Conservation (phyloP, 2,797 vertebrate genomes). For the Pseudochirops cupreus region DNA sequence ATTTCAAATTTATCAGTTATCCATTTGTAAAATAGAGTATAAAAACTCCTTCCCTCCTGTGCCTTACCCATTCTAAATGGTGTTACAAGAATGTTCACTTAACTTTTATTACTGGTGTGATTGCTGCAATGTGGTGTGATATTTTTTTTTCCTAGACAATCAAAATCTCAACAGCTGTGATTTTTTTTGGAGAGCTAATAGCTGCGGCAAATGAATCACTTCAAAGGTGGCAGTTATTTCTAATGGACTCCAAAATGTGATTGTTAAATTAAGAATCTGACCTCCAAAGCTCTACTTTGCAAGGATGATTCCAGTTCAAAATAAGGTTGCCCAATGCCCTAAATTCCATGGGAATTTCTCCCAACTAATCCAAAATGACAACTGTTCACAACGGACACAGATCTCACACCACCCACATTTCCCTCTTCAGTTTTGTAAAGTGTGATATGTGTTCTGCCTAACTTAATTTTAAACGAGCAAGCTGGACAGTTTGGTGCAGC, state of each 20-base stretch:
- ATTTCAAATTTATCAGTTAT: constrained; percentile 65
- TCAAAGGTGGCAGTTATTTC: constrained; percentile 66
- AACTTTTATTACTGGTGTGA: constrained; percentile 73
- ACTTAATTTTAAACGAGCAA: constrained; percentile 26
- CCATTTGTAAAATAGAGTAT: constrained; percentile 49
- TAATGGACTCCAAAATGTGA: constrained; percentile 63
- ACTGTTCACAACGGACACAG: neutral
- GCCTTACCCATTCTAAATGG: constrained; percentile 45
- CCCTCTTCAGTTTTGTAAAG: constrained; percentile 36
- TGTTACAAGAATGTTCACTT: constrained; percentile 74
- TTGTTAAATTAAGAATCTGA: constrained; percentile 67
- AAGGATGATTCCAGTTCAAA: constrained; percentile 49
- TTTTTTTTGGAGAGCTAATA: constrained; percentile 52
- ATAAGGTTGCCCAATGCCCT: neutral
- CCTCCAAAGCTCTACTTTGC: constrained; percentile 25
- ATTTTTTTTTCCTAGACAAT: constrained; percentile 69
- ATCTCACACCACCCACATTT: neutral
- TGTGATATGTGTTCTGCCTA: neutral
- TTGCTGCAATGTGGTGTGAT: constrained; percentile 51
- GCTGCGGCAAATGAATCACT: constrained; percentile 60
- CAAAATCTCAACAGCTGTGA: constrained; percentile 78
- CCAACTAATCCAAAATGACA: constrained; percentile 7
- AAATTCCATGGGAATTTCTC: constrained; percentile 12
- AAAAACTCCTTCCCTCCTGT: constrained; percentile 54
- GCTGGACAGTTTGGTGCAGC: neutral